Conservation (phyloP, 1,140 invertebrate genomes). For the Cyphomyrmex costatus region DNA sequence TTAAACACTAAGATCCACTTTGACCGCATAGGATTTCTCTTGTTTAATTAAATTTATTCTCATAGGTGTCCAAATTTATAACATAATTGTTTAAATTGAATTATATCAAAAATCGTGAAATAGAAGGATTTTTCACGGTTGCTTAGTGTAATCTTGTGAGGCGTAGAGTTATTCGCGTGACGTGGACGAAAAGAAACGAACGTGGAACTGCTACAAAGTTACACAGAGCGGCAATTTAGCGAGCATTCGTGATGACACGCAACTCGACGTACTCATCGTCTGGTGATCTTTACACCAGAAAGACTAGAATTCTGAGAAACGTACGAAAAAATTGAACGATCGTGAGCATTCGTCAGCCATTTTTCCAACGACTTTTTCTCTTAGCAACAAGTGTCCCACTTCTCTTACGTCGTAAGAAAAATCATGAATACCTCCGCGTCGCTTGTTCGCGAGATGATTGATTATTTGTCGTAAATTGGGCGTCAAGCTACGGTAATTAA, state of each 20-base stretch:
- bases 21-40: too few species aligned
- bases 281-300: background rate
- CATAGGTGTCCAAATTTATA: too few species aligned
- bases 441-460: background rate
- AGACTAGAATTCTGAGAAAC: background rate
- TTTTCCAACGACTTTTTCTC: slow-evolving; percentile 55
- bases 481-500: background rate
- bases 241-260: slow-evolving; percentile 19
- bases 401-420: slow-evolving; percentile 55
- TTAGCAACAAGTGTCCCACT: slow-evolving; percentile 71
- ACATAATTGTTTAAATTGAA: too few species aligned
- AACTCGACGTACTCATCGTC: background rate
- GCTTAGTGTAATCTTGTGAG: background rate
- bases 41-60: too few species aligned
- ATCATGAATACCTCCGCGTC: slow-evolving; percentile 34
- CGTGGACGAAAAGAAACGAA: background rate
- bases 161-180: slow-evolving; percentile 16
- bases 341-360: slow-evolving; percentile 9
- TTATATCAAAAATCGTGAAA: background rate
- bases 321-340: slow-evolving; percentile 36
- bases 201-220: background rate
- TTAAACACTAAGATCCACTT: too few species aligned
- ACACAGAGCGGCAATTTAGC: slow-evolving; percentile 23
- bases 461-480: slow-evolving; percentile 14
- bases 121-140: background rate